Evolutionary conservation across 1,140 invertebrate genomes (phyloP).

Genomic region (Lineus longissimus): DNA sequence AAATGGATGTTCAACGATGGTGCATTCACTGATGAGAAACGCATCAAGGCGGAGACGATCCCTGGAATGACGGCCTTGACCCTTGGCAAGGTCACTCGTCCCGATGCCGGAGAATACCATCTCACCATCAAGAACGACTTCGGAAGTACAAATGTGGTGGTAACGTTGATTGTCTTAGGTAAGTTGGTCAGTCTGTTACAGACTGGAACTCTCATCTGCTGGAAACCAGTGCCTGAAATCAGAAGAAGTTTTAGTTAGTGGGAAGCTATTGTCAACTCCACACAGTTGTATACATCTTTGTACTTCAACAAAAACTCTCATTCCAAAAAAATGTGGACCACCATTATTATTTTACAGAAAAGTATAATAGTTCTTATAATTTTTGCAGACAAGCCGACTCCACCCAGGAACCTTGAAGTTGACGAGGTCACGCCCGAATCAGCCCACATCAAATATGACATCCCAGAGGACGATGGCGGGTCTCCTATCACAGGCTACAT

Average conservation of each 20-base stretch:
- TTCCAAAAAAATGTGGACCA: too few relatives aligned
- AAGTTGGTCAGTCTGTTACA: neutral
- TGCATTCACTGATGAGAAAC: constrained; percentile 40
- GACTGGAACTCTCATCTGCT: too few relatives aligned
- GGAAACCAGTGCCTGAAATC: too few relatives aligned
- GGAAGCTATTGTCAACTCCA: too few relatives aligned
- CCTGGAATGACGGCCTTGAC: constrained; percentile 47
- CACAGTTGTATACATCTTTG: too few relatives aligned
- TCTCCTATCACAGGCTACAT: constrained; percentile 66
- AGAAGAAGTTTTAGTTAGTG: too few relatives aligned
- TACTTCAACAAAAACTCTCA: too few relatives aligned
- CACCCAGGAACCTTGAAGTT: constrained; percentile 33
- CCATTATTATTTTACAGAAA: too few relatives aligned
- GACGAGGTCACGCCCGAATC: constrained; percentile 52
- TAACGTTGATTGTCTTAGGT: constrained; percentile 58
- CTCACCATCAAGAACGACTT: constrained; percentile 45
- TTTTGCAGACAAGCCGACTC: constrained; percentile 45
- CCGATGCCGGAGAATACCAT: constrained; percentile 47
- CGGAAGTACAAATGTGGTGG: constrained; percentile 28
- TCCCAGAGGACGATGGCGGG: constrained; percentile 71
- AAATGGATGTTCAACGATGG: constrained; percentile 47
- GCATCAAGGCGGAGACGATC: constrained; percentile 48
- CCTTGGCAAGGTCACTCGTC: constrained; percentile 39
- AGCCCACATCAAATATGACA: constrained; percentile 72
- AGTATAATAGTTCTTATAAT: too few relatives aligned